Conservation (phyloP, 23 tunicate genomes). For the Halocynthia aurantium region DNA sequence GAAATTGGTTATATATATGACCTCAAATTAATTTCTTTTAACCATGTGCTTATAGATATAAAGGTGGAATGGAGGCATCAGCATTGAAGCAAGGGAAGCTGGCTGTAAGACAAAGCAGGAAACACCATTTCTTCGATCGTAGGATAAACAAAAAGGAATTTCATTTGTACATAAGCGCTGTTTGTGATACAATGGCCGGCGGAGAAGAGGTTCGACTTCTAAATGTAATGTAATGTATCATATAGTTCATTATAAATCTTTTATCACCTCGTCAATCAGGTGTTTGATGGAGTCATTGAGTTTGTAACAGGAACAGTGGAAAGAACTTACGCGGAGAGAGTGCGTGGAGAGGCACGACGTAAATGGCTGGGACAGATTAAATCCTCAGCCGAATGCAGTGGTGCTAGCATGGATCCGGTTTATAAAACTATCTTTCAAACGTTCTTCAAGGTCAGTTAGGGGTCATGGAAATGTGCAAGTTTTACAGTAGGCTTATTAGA, state of each 20-base stretch:
- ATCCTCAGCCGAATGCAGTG: conserved; percentile 71
- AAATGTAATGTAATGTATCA: no score
- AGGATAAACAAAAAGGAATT: conserved; percentile 53
- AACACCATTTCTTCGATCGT: conserved; percentile 46
- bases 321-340: conserved; percentile 79
- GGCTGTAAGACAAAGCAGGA: conserved; percentile 47
- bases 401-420: conserved; percentile 75
- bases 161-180: conserved; percentile 65
- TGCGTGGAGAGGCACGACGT: conserved; percentile 86
- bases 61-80: conserved; percentile 76
- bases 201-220: conserved; percentile 66
- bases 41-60: conserved; percentile 35
- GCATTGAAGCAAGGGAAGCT: conserved; percentile 62
- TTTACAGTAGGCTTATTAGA: neutral
- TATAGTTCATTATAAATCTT: no score
- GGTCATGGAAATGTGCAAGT: no score
- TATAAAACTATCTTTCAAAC: conserved; percentile 65
- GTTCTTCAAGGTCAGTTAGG: conserved; percentile 40
- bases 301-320: conserved; percentile 70
- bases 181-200: conserved; percentile 58
- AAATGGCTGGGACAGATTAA: conserved; percentile 82
- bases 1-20: neutral
- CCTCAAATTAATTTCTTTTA: neutral
- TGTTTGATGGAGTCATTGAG: conserved; percentile 75
- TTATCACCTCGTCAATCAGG: conserved; percentile 16